phyloP scores from a whole-genome alignment of 92 coral and sea anemone genomes.

The Epizoanthus scotinus region DNA sequence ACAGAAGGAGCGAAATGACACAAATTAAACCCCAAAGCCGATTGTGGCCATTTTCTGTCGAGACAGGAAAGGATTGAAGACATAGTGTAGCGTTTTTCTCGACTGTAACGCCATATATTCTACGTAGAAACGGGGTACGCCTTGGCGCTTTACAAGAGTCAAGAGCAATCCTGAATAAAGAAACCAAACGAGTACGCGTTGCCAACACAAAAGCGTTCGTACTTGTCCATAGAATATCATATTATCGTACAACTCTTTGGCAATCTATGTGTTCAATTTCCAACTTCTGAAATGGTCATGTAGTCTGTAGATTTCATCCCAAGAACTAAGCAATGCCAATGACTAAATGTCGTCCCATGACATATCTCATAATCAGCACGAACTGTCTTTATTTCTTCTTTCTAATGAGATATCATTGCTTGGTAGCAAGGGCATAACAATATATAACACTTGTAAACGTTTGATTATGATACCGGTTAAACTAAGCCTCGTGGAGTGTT shows the following conservation, averaged over 20 bases:
- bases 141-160: not conserved
- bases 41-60: conserved; percentile 35
- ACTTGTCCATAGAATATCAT: not conserved
- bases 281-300: not conserved
- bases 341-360: too few species aligned
- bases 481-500: too few species aligned
- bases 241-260: not conserved
- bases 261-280: not conserved
- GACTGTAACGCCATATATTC: not conserved
- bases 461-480: too few species aligned
- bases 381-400: too few species aligned
- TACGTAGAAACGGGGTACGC: conserved; percentile 4
- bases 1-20: not conserved
- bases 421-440: too few species aligned
- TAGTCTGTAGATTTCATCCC: not conserved
- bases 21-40: conserved; percentile 27
- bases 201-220: not conserved
- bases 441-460: too few species aligned
- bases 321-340: too few species aligned
- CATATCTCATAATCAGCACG: too few species aligned
- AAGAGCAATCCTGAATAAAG: not conserved
- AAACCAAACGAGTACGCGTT: not conserved
- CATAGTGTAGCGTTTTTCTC: not conserved
- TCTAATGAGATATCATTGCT: too few species aligned
- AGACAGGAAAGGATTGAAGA: conserved; percentile 36